Conservation (phyloP, 1,140 invertebrate species). For the Phortica variegata region DNA sequence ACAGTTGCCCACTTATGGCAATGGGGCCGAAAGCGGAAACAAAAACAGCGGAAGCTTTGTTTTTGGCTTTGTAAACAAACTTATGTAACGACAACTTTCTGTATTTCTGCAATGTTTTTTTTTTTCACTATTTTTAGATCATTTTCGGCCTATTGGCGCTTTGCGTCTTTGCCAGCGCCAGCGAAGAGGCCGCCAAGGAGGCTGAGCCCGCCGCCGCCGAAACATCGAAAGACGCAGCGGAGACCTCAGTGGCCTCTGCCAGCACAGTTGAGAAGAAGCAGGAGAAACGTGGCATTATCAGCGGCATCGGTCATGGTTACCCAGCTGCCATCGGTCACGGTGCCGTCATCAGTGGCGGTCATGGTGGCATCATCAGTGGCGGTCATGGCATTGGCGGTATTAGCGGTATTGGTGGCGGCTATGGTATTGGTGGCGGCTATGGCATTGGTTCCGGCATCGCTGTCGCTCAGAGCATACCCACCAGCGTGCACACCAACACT, state of each 20-base stretch:
- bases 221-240: no score
- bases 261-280: slow-evolving; percentile 66
- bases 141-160: slow-evolving; percentile 61
- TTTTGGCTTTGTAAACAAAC: no score
- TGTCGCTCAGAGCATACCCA: slow-evolving; percentile 34
- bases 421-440: slow-evolving; percentile 32
- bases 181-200: slow-evolving; percentile 58
- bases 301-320: slow-evolving; percentile 62
- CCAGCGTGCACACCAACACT: slow-evolving; percentile 56
- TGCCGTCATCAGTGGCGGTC: slow-evolving; percentile 26
- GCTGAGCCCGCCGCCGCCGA: slow-evolving; percentile 31
- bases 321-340: slow-evolving; percentile 14
- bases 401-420: slow-evolving; percentile 53
- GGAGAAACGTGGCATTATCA: slow-evolving; percentile 69
- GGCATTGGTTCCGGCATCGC: slow-evolving; percentile 23
- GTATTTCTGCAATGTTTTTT: slow-evolving; percentile 7
- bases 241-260: slow-evolving; percentile 36
- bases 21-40: not conserved
- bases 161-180: slow-evolving; percentile 52
- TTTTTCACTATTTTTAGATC: slow-evolving; percentile 36
- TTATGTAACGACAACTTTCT: not conserved
- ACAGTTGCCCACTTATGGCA: no score
- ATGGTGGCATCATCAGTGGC: slow-evolving; percentile 7
- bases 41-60: slow-evolving; percentile 1
- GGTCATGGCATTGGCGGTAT: not conserved